Conservation (phyloP, 2,888 invertebrate genomes). For the Globia sparganii region DNA sequence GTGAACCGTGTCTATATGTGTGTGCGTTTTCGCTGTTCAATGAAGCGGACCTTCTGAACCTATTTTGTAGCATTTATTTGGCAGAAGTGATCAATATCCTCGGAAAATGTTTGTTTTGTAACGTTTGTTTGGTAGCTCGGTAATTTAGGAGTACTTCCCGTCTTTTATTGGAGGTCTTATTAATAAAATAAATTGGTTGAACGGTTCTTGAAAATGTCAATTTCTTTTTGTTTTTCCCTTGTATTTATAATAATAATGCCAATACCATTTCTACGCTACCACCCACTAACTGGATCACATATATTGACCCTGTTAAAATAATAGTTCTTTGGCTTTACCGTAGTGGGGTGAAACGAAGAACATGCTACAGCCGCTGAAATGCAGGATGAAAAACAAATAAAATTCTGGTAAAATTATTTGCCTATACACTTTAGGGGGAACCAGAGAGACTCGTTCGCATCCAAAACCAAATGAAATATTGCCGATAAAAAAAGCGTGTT, state of each 20-base stretch:
- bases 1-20: too few species aligned
- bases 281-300: background rate
- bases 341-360: background rate
- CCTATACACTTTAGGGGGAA: background rate
- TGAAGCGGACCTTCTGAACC: background rate
- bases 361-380: background rate
- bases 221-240: background rate
- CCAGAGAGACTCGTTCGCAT: background rate
- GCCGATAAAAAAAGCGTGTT: background rate
- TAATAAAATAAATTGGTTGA: conserved; percentile 11
- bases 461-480: background rate
- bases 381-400: background rate
- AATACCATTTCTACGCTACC: background rate
- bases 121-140: conserved; percentile 32
- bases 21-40: background rate
- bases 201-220: background rate
- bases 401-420: background rate
- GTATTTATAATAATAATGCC: too few species aligned
- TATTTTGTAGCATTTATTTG: conserved; percentile 10
- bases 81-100: conserved; percentile 40
- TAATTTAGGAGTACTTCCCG: conserved; percentile 28
- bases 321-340: background rate
- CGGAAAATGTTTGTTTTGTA: conserved; percentile 24
- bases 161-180: conserved; percentile 13
- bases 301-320: background rate